Evolutionary conservation across 2,113 vertebrate species (phyloP).

Genomic region (Ia io): DNA sequence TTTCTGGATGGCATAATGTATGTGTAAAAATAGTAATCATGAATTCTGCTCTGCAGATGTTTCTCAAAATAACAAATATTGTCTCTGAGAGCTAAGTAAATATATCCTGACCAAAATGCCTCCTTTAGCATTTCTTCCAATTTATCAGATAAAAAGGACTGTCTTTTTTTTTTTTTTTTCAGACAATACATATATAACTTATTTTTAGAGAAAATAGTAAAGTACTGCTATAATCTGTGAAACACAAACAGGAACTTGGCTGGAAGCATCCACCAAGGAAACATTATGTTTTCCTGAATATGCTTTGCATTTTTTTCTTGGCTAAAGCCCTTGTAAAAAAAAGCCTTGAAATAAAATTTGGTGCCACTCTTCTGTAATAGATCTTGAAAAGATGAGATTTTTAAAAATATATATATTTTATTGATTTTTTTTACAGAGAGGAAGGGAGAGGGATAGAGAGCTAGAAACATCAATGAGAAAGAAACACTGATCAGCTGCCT

Average conservation of each 20-base stretch:
- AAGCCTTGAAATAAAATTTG: neutral
- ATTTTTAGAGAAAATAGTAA: conserved; percentile 51
- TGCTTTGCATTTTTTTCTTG: conserved; percentile 58
- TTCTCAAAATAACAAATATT: conserved; percentile 77
- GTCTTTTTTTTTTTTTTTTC: conserved; percentile 35
- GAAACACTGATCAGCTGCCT: too few relatives aligned
- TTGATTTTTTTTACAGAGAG: too few relatives aligned
- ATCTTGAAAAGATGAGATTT: neutral
- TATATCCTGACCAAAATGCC: conserved; percentile 76
- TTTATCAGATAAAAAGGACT: conserved; percentile 63
- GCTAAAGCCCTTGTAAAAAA: conserved; percentile 15
- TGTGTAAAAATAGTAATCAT: neutral
- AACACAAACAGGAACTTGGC: neutral
- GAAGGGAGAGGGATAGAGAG: too few relatives aligned
- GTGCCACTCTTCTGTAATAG: neutral
- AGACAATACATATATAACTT: conserved; percentile 69
- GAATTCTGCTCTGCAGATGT: conserved; percentile 75
- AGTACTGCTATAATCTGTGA: neutral
- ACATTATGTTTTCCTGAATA: neutral
- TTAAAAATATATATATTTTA: too few relatives aligned
- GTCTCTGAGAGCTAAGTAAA: conserved; percentile 72
- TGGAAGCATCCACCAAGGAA: neutral
- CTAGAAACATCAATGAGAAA: too few relatives aligned
- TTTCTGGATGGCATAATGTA: neutral
- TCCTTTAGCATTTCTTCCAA: conserved; percentile 68